phyloP scores from a whole-genome alignment of 2,888 invertebrate genomes.

The Heliconius aoede region DNA sequence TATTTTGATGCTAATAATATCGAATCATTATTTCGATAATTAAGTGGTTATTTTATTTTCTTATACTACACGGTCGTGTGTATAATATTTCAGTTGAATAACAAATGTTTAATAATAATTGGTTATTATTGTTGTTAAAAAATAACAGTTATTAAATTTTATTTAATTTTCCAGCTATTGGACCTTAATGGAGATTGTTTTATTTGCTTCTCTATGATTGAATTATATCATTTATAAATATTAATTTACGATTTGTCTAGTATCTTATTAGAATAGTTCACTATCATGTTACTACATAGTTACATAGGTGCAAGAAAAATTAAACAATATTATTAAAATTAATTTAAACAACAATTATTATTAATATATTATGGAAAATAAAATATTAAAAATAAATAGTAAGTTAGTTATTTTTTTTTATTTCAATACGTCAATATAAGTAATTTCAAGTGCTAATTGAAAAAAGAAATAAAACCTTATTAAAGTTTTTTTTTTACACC shows the following conservation, averaged over 20 bases:
- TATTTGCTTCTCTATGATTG: neutral
- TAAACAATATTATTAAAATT: neutral
- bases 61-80: no score
- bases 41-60: no score
- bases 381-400: neutral
- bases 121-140: neutral
- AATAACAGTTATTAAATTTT: neutral
- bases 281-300: neutral
- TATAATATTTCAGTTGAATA: no score
- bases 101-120: no score
- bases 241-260: slow-evolving; percentile 37
- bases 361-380: no score
- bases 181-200: neutral
- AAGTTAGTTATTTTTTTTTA: no score
- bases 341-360: no score
- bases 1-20: neutral
- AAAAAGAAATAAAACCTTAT: neutral
- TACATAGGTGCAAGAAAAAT: slow-evolving; percentile 6
- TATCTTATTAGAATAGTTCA: slow-evolving; percentile 36
- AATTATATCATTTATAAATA: neutral
- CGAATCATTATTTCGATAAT: neutral
- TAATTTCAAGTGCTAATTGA: neutral
- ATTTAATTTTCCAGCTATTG: neutral
- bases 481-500: slow-evolving; percentile 14
- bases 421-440: no score